phyloP scores from a whole-genome alignment of 2,888 invertebrate genomes.

The Latrodectus elegans region DNA sequence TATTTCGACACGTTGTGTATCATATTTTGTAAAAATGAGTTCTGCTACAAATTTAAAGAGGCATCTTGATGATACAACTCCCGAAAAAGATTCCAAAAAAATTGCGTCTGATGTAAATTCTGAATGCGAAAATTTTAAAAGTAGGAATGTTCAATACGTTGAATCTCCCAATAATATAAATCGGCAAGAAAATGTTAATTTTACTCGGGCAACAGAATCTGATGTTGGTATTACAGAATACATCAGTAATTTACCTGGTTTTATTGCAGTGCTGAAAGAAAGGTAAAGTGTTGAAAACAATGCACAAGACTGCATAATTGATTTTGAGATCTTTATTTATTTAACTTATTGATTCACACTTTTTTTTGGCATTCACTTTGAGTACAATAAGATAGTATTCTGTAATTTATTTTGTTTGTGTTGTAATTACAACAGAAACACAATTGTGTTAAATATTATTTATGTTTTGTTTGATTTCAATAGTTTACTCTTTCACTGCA shows the following conservation, averaged over 20 bases:
- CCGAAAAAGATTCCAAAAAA: not conserved
- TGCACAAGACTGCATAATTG: too few relatives aligned
- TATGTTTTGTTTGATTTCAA: too few relatives aligned
- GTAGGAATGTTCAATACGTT: not conserved
- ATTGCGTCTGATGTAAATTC: not conserved
- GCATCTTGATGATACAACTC: not conserved
- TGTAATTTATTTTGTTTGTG: not conserved
- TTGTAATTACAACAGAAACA: not conserved
- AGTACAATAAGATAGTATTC: too few relatives aligned
- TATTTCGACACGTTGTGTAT: too few relatives aligned
- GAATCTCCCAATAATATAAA: not conserved
- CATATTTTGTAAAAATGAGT: not conserved
- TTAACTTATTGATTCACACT: too few relatives aligned
- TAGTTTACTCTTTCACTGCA: too few relatives aligned
- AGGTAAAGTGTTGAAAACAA: slow-evolving; percentile 35
- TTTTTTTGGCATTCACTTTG: too few relatives aligned
- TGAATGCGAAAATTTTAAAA: not conserved
- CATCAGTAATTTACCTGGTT: slow-evolving; percentile 64
- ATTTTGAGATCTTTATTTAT: too few relatives aligned
- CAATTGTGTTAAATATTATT: too few relatives aligned
- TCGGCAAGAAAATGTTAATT: not conserved
- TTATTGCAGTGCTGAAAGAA: slow-evolving; percentile 69
- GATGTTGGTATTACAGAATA: slow-evolving; percentile 71
- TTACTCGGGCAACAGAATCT: slow-evolving; percentile 49
- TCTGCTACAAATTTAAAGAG: not conserved